phyloP scores from a whole-genome alignment of 2,797 vertebrate species.

The Sitta carolinensis region DNA sequence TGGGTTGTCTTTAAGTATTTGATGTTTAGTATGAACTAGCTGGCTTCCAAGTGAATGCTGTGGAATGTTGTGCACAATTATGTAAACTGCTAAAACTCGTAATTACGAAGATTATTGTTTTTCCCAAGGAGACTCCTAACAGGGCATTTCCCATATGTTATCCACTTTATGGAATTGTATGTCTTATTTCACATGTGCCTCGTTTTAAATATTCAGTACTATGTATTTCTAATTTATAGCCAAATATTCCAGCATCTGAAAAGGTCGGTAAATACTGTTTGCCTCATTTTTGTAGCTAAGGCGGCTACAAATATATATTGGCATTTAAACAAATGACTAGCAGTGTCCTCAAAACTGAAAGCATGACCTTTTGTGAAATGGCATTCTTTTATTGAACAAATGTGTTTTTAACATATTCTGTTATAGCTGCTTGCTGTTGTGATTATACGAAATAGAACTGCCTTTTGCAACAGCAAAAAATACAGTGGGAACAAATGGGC shows the following conservation, averaged over 20 bases:
- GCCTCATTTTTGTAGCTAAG: background rate
- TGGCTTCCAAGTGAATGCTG: background rate
- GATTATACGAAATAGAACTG: background rate
- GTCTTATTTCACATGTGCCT: background rate
- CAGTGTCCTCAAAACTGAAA: slow-evolving; percentile 37
- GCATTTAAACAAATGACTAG: slow-evolving; percentile 43
- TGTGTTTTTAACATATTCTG: slow-evolving; percentile 38
- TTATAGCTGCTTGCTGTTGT: slow-evolving; percentile 38
- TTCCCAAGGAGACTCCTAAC: background rate
- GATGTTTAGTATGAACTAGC: background rate
- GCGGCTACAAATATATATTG: background rate
- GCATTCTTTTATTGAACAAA: slow-evolving; percentile 45
- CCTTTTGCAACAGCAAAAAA: background rate
- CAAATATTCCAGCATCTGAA: background rate
- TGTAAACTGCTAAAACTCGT: background rate
- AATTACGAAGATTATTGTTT: background rate
- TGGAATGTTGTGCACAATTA: background rate
- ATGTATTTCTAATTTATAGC: slow-evolving; percentile 1
- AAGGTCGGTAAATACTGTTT: background rate
- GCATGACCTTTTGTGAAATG: slow-evolving; percentile 56
- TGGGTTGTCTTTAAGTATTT: background rate
- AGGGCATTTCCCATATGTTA: background rate
- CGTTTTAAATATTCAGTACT: background rate
- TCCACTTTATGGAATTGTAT: background rate
- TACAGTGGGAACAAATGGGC: background rate